Base-by-base conservation (phyloP, 2,113 vertebrate genomes). In the Scolopax mira region DNA sequence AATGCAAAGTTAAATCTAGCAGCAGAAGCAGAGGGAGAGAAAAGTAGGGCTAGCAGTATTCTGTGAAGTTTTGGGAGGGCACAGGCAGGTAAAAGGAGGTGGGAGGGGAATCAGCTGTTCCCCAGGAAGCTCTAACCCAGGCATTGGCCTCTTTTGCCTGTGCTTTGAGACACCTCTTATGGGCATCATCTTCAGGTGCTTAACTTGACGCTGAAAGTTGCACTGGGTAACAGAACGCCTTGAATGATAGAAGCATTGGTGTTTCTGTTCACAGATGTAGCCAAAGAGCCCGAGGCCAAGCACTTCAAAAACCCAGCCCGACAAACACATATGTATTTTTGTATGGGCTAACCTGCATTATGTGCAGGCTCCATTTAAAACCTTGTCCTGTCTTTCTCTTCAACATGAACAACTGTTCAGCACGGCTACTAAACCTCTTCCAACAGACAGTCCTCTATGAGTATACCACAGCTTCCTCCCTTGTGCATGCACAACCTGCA, bases 81-180 rank as follows among this genome's bases (percentile, higher is more conserved):
- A 37, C 0, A 0, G 14, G 17, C 22, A 35, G 13, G 17, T 72
- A 52, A 61, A 61, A 69, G 44, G 64, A 84, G 18, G 33, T 37
- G 12, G 66, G 35, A 77, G 3, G 17, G 13, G 16, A 60, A 60
- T 30, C 33, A 42, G 1, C 46, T 78, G 13, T 27, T 84, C 10
- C 33, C n/a, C 54, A 61, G 21, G 23, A 51, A 94, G 18, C 7
- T 39, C 41, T 78, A 66, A 48, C 12, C n/a, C 57, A 80, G 67
- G 57, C 6, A n/a, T 89, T 33, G 78, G 41, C 27, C 30, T 86
- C 3, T 52, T 80, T 72, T 55, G 3, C 41, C 41, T 2, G 0
- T 57, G 51, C 14, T 84, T 89, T 77, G 44, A 87, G 54, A 41
- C 54, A 81, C 30, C 22, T 92, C 17, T 83, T 48, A 35, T 24